phyloP scores from a whole-genome alignment of 1,140 invertebrate species.

The Stegodyphus dumicola region DNA sequence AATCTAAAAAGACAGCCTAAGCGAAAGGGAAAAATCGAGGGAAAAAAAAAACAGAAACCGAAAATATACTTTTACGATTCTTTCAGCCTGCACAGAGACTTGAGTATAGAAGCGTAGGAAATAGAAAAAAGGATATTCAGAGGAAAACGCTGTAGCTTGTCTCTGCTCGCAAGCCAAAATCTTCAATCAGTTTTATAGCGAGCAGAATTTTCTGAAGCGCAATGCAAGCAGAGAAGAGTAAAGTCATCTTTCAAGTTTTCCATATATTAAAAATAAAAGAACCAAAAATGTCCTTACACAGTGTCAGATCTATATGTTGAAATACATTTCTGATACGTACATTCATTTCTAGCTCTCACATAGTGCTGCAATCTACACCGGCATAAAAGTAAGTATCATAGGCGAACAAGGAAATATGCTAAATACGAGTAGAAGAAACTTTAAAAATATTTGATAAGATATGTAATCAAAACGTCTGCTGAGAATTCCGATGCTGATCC shows the following conservation, averaged over 20 bases:
- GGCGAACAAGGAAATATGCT: too few relatives aligned
- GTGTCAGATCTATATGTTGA: too few relatives aligned
- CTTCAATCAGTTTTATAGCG: slow-evolving; percentile 24
- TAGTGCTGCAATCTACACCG: too few relatives aligned
- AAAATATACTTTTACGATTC: slow-evolving; percentile 19
- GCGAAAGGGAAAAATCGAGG: not conserved
- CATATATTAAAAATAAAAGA: too few relatives aligned
- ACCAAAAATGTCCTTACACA: too few relatives aligned
- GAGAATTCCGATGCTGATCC: too few relatives aligned
- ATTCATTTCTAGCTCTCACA: too few relatives aligned
- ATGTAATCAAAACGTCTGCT: too few relatives aligned
- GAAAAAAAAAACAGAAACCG: not conserved
- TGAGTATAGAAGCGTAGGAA: not conserved
- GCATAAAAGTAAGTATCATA: too few relatives aligned
- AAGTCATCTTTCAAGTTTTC: not conserved
- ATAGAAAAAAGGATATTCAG: not conserved
- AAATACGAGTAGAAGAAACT: too few relatives aligned
- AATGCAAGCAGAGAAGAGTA: not conserved
- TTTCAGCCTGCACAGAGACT: not conserved
- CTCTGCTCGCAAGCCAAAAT: slow-evolving; percentile 2
- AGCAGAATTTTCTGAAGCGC: not conserved
- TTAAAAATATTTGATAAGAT: too few relatives aligned
- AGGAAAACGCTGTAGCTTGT: not conserved
- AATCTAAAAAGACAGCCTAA: not conserved
- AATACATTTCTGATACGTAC: too few relatives aligned